Evolutionary conservation across 30 jellyfish, hydroid and myxozoan genomes (phyloP).

Genomic region (Pelagia noctiluca): DNA sequence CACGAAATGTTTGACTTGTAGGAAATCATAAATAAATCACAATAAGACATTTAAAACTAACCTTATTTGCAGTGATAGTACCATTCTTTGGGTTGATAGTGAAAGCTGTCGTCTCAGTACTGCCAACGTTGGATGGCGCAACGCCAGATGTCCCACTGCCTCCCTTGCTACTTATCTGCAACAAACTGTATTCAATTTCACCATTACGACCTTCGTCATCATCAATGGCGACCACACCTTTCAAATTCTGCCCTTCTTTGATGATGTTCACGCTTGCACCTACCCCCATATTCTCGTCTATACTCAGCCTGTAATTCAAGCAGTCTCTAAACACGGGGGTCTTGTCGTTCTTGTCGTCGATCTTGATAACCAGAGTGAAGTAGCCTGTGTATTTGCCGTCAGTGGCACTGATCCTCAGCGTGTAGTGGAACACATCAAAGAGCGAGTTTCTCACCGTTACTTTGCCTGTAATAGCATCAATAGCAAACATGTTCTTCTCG

Average conservation of each 20-base stretch:
- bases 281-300: conserved; percentile 57
- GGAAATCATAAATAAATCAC: no score
- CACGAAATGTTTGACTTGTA: no score
- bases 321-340: conserved; percentile 66
- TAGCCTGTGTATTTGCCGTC: conserved; percentile 73
- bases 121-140: conserved; percentile 42
- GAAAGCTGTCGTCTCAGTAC: conserved; percentile 62
- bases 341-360: conserved; percentile 70
- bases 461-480: conserved; percentile 62
- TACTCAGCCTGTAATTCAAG: conserved; percentile 37
- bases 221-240: no score
- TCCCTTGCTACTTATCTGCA: conserved; percentile 49
- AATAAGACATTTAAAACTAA: neutral
- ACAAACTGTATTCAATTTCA: conserved; percentile 59
- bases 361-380: conserved; percentile 49
- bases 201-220: conserved; percentile 75
- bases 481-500: conserved; percentile 28
- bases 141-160: conserved; percentile 44
- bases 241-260: no score
- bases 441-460: conserved; percentile 38
- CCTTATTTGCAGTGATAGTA: conserved; percentile 65
- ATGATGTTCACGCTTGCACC: no score
- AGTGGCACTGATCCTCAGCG: conserved; percentile 60
- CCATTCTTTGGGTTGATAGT: conserved; percentile 76
- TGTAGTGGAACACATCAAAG: conserved; percentile 10